Percentiles rank a stretch among this genome's conserved stretches.
Evolutionary conservation across 2,797 vertebrate genomes (phyloP).

Genomic region (Echeneis naucrates): DNA sequence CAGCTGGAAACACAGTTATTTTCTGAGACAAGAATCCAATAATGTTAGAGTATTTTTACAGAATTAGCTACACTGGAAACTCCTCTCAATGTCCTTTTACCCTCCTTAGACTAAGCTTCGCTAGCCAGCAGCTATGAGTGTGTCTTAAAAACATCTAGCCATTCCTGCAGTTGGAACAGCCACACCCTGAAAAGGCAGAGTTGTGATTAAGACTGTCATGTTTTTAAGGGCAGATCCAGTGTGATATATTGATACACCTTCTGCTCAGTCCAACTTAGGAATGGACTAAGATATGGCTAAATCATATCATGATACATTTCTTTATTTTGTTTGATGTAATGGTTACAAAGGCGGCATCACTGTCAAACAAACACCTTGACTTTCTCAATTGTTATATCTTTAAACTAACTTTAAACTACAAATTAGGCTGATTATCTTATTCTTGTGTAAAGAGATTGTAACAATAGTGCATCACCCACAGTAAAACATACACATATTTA

Average conservation of each 20-base stretch:
- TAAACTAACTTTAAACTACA: no score
- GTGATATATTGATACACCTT: conserved; percentile 8
- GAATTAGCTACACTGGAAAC: not conserved
- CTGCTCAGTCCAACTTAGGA: no score
- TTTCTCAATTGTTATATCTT: no score
- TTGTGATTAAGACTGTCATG: not conserved
- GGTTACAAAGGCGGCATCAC: no score
- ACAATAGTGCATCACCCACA: no score
- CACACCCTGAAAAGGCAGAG: conserved; percentile 36
- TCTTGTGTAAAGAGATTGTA: no score
- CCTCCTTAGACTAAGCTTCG: not conserved
- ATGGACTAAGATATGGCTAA: no score
- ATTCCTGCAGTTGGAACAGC: conserved; percentile 18
- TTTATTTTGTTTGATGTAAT: no score
- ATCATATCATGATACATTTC: no score
- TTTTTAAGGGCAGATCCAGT: not conserved
- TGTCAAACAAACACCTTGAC: no score
- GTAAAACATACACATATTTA: no score
- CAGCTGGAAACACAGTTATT: conserved; percentile 26
- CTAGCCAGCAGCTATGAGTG: conserved; percentile 17
- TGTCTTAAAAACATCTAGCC: conserved; percentile 49
- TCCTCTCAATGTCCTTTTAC: conserved; percentile 7
- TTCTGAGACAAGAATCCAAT: not conserved
- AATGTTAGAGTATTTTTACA: not conserved
- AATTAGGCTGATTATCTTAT: no score